Base-by-base conservation (phyloP, 2,888 invertebrate species). In the Shargacucullia verbasci region DNA sequence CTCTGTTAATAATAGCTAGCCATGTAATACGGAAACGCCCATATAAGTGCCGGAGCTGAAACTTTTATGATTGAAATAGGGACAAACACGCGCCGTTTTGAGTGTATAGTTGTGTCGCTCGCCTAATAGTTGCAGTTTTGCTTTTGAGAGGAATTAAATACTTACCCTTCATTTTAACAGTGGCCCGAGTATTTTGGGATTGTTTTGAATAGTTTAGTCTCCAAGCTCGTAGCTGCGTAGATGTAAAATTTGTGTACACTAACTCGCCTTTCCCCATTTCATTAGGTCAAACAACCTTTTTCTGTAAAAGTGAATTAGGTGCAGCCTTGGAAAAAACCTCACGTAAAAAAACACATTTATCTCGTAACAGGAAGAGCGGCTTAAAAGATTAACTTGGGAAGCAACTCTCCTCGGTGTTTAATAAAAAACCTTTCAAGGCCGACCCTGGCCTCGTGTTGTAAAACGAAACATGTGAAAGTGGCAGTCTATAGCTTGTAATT, bases 361-460 rank as follows among this genome's bases (percentile, higher is more conserved):
- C 59, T 70, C 52, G 57, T 34, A 59, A 74, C 60, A 73, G 57
- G 66, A 58, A 65, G 56, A 57, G 59, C 35, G 46, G 47, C 58
- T 77, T 74, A 73, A 59, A 70, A 74, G 71, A 65, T 77, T 73
- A 77, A 77, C 71, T 58, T 25, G 35, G 60, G 41, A 55, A 74
- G 59, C 65, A 69, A 62, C 39, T 65, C 47, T 40, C 31, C 45
- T 49, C n/a, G 50, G 46, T 60, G 49, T 76, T 60, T 47, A 50
- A 3, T 4, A 70, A 73, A 75, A 70, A 56, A 43, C 12, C n/a
- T 33, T 53, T 39, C 34, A 57, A 40, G 37, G 47, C 47, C 35
- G 43, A 27, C 31, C 12, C 33, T 47, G 25, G 35, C 38, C 45
- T 74, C 37, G 45, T 58, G 55, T 45, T 58, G 55, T 45, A 47